Conservation (phyloP, 2,888 invertebrate genomes). For the Rhagium mordax region DNA sequence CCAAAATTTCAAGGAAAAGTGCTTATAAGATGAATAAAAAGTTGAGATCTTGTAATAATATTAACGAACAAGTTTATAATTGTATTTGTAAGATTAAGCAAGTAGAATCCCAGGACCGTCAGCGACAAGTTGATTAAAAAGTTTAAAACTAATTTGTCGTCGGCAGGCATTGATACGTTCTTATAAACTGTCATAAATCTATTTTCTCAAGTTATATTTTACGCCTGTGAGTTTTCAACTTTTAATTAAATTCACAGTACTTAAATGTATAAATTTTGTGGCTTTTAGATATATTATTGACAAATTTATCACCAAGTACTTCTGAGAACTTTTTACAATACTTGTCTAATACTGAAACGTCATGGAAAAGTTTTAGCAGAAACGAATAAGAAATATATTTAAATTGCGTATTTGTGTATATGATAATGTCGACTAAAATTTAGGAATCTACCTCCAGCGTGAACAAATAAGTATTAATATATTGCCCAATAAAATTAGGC, state of each 20-base stretch:
- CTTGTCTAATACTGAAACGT: background rate
- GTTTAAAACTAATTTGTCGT: slow-evolving; percentile 68
- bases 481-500: too few relatives aligned
- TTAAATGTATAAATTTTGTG: slow-evolving; percentile 30
- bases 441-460: too few relatives aligned
- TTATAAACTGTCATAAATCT: slow-evolving; percentile 67
- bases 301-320: slow-evolving; percentile 5
- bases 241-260: slow-evolving; percentile 62
- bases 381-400: background rate
- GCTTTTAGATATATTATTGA: slow-evolving; percentile 25
- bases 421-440: too few relatives aligned
- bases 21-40: slow-evolving; percentile 12
- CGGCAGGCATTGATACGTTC: slow-evolving; percentile 66
- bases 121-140: slow-evolving; percentile 68
- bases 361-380: background rate
- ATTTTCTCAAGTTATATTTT: slow-evolving; percentile 62
- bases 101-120: slow-evolving; percentile 60
- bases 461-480: too few relatives aligned
- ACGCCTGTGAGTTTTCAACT: slow-evolving; percentile 59
- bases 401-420: too few relatives aligned
- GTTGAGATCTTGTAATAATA: slow-evolving; percentile 47
- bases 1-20: background rate
- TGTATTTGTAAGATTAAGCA: slow-evolving; percentile 59
- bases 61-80: slow-evolving; percentile 58
- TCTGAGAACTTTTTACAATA: background rate